Evolutionary conservation across 2,888 invertebrate species (phyloP), one percentile per base, ranked within the genome.

Genomic region (Chymomyza caudatula): DNA sequence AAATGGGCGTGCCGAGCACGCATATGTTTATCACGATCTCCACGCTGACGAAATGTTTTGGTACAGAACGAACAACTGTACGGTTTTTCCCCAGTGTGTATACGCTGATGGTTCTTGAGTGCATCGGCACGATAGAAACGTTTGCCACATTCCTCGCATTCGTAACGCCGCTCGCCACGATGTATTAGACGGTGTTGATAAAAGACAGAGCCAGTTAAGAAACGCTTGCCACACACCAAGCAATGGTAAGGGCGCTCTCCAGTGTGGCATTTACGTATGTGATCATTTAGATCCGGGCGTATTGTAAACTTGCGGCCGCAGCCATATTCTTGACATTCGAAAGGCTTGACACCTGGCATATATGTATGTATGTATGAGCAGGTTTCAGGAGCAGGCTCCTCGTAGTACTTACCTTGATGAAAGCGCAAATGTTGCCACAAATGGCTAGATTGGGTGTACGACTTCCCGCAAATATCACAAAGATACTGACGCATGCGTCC

Each of bases 341-440:
- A 93, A 0, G 93, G 93, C 76, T 93, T 93, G 0, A 93, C 92
- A 4, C 93, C 93, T 93, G 44, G 15, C 15, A 47, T 15, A 47
- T n/a, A n/a, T n/a, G n/a, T n/a, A n/a, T n/a, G n/a, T 5, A 51
- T 20, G 55, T 22, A 8, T 13, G 6, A 25, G 23, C 47, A 47
- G 22, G 15, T 47, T 44, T 22, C 19, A 20, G n/a, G 11, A 25
- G 2, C 19, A 19, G 6, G 8, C 11, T 8, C 19, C 29, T n/a
- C 20, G 2, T 20, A 22, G n/a, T 20, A 68, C 76, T 74, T 47
- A 90, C 93, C 93, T 91, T 93, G 92, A 86, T 93, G 93, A 74
- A 93, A 93, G 71, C 93, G 90, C 87, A 93, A 92, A 78, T 93
- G 93, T 63, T 93, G 93, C 93, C 93, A 93, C 76, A 93, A 90